Evolutionary conservation across 2,113 vertebrate genomes (phyloP), one percentile per base, ranked within the genome.

Genomic region (Mungos mungo): DNA sequence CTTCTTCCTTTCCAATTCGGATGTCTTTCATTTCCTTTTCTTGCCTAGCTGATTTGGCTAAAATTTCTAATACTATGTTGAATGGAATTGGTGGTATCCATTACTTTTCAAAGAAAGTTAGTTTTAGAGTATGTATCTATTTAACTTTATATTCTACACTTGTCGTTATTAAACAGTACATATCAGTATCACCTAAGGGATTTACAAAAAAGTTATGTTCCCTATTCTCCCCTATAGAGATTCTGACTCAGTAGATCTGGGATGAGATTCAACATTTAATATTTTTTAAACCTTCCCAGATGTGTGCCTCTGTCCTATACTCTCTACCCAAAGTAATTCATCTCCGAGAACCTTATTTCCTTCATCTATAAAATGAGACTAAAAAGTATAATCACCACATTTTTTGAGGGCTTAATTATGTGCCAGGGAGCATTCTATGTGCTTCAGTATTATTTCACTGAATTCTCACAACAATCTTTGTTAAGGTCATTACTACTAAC

Each of bases 371-470:
- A 89, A 76, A 57, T 85, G 23, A 76, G 7, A 29, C 45, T 47
- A 85, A 57, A 84, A 95, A 85, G 35, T 76, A 95, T 85, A 85
- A 90, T 85, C 23, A 60, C 19, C 45, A 25, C 38, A 89, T 82
- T 82, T 71, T 74, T 31, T 82, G 57, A 63, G 27, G 33, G 29
- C 41, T 89, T 82, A 65, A 82, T 74, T 74, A 83, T 89, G n/a
- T 54, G 23, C 41, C n/a, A 33, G 18, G 86, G n/a, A 94, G 68
- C 54, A 74, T 50, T 63, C 41, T 33, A 82, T 27, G 14, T 50
- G n/a, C n/a, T 82, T 89, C 80, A 71, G 47, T 63, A 83, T 95
- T 66, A 38, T 89, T 83, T 83, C 68, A 74, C 0, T 71, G 86
- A 86, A 45, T 60, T 14, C 25, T 85, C 50, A 41, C 54, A 90